Conservation (phyloP, 2,888 invertebrate genomes). For the Cephonodes hylas region DNA sequence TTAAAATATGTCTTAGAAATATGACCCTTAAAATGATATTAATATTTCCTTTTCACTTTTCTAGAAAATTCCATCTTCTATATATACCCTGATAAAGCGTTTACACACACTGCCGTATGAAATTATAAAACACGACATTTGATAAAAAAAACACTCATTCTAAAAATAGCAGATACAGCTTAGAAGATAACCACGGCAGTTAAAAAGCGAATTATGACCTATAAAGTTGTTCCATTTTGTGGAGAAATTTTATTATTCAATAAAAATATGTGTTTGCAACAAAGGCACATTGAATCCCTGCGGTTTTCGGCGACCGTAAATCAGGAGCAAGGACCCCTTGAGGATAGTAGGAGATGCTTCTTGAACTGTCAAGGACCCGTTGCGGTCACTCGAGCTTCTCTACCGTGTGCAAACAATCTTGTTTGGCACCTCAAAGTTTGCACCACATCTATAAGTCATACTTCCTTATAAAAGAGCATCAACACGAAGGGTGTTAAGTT, state of each 20-base stretch:
- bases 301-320: slow-evolving; percentile 75
- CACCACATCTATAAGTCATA: no score
- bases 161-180: slow-evolving; percentile 23
- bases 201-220: slow-evolving; percentile 72
- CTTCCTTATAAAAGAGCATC: no score
- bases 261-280: slow-evolving; percentile 70
- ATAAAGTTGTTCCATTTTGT: slow-evolving; percentile 75
- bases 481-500: no score
- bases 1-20: no score
- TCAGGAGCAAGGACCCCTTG: slow-evolving; percentile 72
- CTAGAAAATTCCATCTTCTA: not conserved
- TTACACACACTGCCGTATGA: not conserved
- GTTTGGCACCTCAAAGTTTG: slow-evolving; percentile 21
- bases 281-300: slow-evolving; percentile 77
- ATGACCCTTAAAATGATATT: no score
- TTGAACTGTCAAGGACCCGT: slow-evolving; percentile 73
- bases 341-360: slow-evolving; percentile 58
- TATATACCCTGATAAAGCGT: not conserved
- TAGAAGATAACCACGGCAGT: slow-evolving; percentile 50
- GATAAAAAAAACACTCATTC: slow-evolving; percentile 3
- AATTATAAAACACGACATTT: not conserved
- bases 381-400: slow-evolving; percentile 65
- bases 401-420: slow-evolving; percentile 51
- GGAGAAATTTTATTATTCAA: slow-evolving; percentile 78
- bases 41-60: not conserved